Percentiles rank a stretch among this genome's conserved stretches.
These are phyloP conservation scores for Paraescarpia echinospica DNA, from an alignment of 1,140 invertebrate genomes.

Conservation along the genomic window DNA sequence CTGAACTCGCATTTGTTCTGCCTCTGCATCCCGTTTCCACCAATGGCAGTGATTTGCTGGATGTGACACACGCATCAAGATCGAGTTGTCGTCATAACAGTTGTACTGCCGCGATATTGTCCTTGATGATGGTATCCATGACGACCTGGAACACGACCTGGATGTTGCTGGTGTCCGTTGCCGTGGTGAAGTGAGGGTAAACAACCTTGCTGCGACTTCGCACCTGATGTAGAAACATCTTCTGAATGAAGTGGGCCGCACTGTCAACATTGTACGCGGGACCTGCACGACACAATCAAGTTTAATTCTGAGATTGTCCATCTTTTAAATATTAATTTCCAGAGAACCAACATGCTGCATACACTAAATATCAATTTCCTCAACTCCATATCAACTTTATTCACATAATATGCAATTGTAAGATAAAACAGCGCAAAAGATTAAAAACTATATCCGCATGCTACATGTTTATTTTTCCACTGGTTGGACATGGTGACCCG, in stretches of 20 bases:
- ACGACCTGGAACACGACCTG: slow-evolving; percentile 96
- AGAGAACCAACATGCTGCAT: no score
- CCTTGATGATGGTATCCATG: slow-evolving; percentile 91
- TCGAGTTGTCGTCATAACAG: slow-evolving; percentile 2
- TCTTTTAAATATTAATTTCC: no score
- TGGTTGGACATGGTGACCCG: no score
- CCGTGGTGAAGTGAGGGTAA: slow-evolving; percentile 86
- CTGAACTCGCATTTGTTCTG: background rate
- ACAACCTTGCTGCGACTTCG: slow-evolving; percentile 42
- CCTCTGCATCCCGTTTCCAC: background rate
- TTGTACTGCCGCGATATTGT: slow-evolving; percentile 72
- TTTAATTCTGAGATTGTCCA: no score
- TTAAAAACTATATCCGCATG: no score
- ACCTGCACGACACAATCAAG: slow-evolving; percentile 37
- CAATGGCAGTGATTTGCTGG: background rate
- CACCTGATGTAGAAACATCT: slow-evolving; percentile 44
- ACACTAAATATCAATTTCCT: background rate
- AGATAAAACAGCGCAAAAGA: no score
- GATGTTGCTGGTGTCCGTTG: slow-evolving; percentile 96
- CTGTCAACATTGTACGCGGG: slow-evolving; percentile 47
- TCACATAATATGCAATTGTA: no score
- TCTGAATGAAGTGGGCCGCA: slow-evolving; percentile 53
- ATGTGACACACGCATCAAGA: background rate
- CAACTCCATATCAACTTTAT: no score
- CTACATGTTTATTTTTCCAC: no score